Evolutionary conservation across 2,113 vertebrate genomes (phyloP).

Genomic region (Agelaius tricolor): DNA sequence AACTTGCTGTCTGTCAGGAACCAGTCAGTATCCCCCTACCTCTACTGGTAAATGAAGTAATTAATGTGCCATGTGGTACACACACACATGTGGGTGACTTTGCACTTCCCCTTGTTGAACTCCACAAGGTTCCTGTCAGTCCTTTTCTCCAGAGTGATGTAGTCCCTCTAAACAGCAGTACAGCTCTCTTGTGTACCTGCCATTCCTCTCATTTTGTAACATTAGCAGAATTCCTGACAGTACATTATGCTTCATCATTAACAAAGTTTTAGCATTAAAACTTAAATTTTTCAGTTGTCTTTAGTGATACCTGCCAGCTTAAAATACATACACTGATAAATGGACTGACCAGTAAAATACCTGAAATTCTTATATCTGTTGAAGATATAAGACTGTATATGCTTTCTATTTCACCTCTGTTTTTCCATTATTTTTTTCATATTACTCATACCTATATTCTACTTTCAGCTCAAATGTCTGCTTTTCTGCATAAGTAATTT

Average conservation of each 20-base stretch:
- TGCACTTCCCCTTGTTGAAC: not conserved
- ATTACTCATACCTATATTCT: not conserved
- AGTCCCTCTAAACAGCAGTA: not conserved
- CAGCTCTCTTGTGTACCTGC: rapidly evolving
- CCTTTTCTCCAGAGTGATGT: not conserved
- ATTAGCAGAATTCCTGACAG: not conserved
- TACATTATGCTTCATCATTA: not conserved
- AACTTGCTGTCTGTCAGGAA: not conserved
- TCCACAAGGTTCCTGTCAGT: not conserved
- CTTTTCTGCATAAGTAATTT: not conserved
- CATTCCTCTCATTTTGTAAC: not conserved
- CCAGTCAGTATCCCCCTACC: rapidly evolving
- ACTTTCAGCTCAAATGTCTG: not conserved
- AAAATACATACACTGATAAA: not conserved
- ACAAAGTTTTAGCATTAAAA: not conserved
- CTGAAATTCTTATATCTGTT: not conserved
- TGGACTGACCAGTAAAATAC: not conserved
- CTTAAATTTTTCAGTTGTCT: not conserved
- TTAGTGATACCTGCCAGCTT: not conserved
- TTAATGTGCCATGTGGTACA: not conserved
- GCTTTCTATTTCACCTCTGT: not conserved
- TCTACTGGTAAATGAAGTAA: not conserved
- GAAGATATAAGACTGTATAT: not conserved
- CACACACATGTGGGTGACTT: not conserved
- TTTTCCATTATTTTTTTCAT: not conserved